A percentile compares a stretch with the other conserved stretches of the same genome.
Conservation (phyloP, 2,113 vertebrate genomes). For the Erythrolamprus reginae region DNA sequence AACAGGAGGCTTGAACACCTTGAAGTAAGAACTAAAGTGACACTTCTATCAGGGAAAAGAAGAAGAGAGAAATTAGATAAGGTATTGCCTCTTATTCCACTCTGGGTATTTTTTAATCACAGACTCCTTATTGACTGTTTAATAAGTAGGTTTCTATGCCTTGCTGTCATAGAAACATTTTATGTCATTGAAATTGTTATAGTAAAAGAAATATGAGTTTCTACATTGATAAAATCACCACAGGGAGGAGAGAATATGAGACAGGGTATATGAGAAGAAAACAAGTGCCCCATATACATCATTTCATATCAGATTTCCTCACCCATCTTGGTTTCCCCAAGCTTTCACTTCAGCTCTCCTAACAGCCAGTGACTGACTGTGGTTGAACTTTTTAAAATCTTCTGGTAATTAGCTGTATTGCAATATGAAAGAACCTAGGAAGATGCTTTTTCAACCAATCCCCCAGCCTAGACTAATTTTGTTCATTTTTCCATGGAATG, state of each 20-base stretch:
- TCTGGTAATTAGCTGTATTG: neutral
- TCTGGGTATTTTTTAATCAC: neutral
- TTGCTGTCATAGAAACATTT: neutral
- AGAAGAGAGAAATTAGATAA: neutral
- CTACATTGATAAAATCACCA: neutral
- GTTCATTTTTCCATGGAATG: conserved; percentile 1
- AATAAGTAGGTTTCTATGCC: neutral
- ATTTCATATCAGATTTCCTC: neutral
- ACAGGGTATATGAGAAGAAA: neutral
- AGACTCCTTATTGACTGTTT: neutral
- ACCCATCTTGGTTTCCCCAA: neutral
- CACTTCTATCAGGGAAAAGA: neutral
- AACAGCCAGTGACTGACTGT: neutral
- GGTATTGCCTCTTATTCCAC: neutral
- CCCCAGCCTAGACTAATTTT: neutral
- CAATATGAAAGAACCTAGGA: neutral
- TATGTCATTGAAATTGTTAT: neutral
- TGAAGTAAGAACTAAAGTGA: neutral
- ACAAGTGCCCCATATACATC: neutral
- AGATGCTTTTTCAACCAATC: neutral
- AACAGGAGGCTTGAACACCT: neutral
- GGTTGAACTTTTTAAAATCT: neutral
- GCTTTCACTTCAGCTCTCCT: neutral
- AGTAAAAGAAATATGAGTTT: neutral
- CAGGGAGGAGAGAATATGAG: neutral